Base-by-base conservation (phyloP, 2,797 vertebrate genomes). In the Megalops cyprinoides region DNA sequence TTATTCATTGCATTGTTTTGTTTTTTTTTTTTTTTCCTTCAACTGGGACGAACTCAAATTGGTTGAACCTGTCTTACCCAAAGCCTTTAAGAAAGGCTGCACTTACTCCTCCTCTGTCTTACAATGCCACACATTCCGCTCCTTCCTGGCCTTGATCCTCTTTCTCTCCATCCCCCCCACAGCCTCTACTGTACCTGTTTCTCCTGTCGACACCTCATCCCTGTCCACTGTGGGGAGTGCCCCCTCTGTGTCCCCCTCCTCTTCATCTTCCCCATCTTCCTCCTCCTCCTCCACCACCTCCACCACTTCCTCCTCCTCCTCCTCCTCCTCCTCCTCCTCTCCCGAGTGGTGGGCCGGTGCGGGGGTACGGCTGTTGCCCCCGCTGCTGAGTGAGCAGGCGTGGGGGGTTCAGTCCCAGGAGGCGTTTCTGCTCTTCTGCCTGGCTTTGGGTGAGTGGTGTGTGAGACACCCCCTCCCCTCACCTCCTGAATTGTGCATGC, bases 351-450 rank as follows among this genome's bases (percentile, higher is more conserved):
- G 93, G 91, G 91, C 88, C 82, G 90, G 88, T 67, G 86, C 91
- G 76, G 88, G 90, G 82, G 93, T 96, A 86, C 89, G 91, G 87
- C 92, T 99, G 90, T 91, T 99, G 88, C 97, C 97, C 44, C 98
- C 98, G 84, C 91, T 97, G 90, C 93, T 99, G 91, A 96, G 94
- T 90, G 97, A 99, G 90, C 98, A 99, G 93, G 94, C 95, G 84
- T 97, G 96, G 94, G 94, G 94, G 83, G 93, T 98, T 89, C 94
- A 94, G 77, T 91, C 91, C 84, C 93, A 92, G 85, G 95, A 95
- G 93, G 88, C 92, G 81, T 97, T 99, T 88, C 94, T 92, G 79
- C 98, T 99, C 94, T 97, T 98, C 96, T 99, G 98, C 90, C 96
- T 97, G 89, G 98, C 96, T 82, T 90, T 95, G 93, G 98, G 98